Conservation (phyloP, 2,888 invertebrate genomes). For the Eupithecia abbreviata region DNA sequence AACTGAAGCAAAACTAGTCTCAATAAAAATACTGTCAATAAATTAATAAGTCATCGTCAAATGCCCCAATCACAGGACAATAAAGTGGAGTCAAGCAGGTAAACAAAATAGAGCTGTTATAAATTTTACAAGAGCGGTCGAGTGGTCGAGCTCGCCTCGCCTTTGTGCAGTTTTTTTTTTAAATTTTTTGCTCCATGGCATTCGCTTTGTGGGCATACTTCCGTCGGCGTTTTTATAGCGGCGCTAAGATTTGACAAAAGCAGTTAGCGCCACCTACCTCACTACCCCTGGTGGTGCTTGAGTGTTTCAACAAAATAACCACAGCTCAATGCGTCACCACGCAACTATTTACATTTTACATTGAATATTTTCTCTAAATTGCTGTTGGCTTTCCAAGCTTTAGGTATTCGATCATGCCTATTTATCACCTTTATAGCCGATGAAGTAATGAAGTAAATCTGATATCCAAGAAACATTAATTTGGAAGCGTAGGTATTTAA, state of each 20-base stretch:
- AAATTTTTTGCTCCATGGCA: slow-evolving; percentile 79
- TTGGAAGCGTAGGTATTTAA: slow-evolving; percentile 28
- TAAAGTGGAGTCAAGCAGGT: slow-evolving; percentile 78
- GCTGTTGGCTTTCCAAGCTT: slow-evolving; percentile 1
- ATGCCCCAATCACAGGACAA: slow-evolving; percentile 79
- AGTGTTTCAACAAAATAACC: slow-evolving; percentile 39
- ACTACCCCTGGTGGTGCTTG: slow-evolving; percentile 36
- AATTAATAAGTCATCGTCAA: slow-evolving; percentile 83
- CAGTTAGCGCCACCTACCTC: slow-evolving; percentile 65
- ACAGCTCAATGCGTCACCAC: slow-evolving; percentile 40
- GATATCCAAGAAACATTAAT: slow-evolving; percentile 26
- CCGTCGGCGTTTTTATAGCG: slow-evolving; percentile 79
- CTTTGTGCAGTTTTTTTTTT: slow-evolving; percentile 77
- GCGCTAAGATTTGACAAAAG: slow-evolving; percentile 78
- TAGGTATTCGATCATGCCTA: slow-evolving; percentile 11
- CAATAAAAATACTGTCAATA: slow-evolving; percentile 59
- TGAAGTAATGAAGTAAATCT: slow-evolving; percentile 28
- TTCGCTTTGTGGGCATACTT: slow-evolving; percentile 81
- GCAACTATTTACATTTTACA: slow-evolving; percentile 27
- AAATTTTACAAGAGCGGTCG: slow-evolving; percentile 80
- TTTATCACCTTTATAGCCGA: slow-evolving; percentile 12
- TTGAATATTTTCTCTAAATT: slow-evolving; percentile 17
- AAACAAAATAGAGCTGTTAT: slow-evolving; percentile 83
- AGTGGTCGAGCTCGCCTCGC: slow-evolving; percentile 69
- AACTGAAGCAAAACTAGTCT: slow-evolving; percentile 72